Evolutionary conservation across 2,113 vertebrate species (phyloP).

Genomic region (Misgurnus anguillicaudatus): DNA sequence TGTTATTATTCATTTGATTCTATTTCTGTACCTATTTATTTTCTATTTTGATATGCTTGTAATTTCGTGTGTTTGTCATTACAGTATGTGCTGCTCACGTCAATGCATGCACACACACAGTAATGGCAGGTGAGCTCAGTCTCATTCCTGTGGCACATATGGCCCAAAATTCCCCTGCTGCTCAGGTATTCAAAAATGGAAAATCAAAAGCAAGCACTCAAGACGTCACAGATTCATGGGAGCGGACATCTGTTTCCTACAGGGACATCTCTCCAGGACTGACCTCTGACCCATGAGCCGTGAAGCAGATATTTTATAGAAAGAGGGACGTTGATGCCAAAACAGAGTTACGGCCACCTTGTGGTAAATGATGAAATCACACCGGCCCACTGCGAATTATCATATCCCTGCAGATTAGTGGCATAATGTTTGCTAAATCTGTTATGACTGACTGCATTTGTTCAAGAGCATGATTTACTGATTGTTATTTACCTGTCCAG

Average conservation of each 20-base stretch:
- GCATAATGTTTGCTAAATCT: conserved; percentile 11
- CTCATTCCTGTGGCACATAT: conserved; percentile 36
- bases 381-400: conserved; percentile 10
- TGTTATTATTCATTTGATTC: no score
- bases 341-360: conserved; percentile 51
- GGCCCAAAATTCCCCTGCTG: conserved; percentile 46
- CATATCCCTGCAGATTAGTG: conserved; percentile 10
- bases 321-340: background rate
- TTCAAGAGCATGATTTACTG: conserved; percentile 21
- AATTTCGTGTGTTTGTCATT: background rate
- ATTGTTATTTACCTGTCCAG: conserved; percentile 16
- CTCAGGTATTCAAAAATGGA: conserved; percentile 35
- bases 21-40: no score
- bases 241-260: conserved; percentile 55
- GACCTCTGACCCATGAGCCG: conserved; percentile 38
- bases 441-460: conserved; percentile 19
- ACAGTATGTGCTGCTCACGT: background rate
- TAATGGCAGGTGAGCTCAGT: conserved; percentile 47
- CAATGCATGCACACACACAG: conserved; percentile 20
- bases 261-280: conserved; percentile 47
- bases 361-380: conserved; percentile 61
- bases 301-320: conserved; percentile 36
- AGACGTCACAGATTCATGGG: conserved; percentile 35
- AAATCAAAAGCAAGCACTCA: conserved; percentile 33
- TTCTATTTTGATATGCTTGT: no score